Percentiles rank a stretch among this genome's conserved stretches.
phyloP scores from a whole-genome alignment of 2,113 vertebrate species.

The Chitala chitala region DNA sequence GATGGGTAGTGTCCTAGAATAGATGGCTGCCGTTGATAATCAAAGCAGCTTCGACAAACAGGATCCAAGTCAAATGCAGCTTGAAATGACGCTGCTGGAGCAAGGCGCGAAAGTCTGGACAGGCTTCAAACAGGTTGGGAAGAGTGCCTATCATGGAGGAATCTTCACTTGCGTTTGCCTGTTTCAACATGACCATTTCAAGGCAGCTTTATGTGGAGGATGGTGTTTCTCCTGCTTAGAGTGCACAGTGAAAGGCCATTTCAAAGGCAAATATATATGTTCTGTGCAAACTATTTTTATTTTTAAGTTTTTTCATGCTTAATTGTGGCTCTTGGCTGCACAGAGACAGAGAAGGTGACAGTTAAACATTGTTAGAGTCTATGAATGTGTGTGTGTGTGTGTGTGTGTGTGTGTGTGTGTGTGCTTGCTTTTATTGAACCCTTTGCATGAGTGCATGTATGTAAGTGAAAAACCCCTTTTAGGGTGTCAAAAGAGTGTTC shows the following conservation, averaged over 20 bases:
- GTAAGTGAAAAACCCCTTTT: not conserved
- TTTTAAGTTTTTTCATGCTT: not conserved
- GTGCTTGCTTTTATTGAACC: not conserved
- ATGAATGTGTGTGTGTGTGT: not conserved
- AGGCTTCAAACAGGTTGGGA: not conserved
- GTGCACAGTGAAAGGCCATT: not conserved
- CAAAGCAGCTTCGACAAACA: conserved; percentile 15
- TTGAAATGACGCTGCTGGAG: not conserved
- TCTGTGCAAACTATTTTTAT: not conserved
- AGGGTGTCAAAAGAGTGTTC: not conserved
- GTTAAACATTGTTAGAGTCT: not conserved
- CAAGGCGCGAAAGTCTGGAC: not conserved
- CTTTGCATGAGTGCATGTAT: not conserved
- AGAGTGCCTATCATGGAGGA: not conserved
- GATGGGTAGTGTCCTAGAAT: conserved; percentile 6
- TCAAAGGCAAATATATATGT: not conserved
- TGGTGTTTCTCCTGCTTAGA: not conserved
- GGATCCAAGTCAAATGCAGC: not conserved
- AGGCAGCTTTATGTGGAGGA: conserved; percentile 4
- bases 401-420: not conserved
- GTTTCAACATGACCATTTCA: conserved; percentile 15
- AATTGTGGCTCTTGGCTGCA: not conserved
- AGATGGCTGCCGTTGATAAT: conserved; percentile 17
- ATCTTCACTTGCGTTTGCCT: conserved; percentile 8
- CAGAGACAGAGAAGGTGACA: not conserved